Base-by-base conservation (phyloP, 2,888 invertebrate species). In the Pinctada fucata region DNA sequence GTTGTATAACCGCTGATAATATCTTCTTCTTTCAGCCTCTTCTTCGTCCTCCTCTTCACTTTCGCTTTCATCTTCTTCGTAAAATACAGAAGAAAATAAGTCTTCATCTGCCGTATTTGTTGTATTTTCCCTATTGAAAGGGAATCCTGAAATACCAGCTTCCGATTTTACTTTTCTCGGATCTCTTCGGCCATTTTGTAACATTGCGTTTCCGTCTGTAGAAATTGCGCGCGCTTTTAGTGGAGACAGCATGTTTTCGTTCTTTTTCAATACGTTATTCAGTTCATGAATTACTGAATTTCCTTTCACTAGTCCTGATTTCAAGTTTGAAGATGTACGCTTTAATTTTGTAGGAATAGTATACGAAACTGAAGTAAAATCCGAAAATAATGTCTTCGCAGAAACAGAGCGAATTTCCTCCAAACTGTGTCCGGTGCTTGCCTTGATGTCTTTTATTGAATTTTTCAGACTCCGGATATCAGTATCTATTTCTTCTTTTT, bases 161-260 rank as follows among this genome's bases (percentile, higher is more conserved):
- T 76, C 73, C 49, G 79, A 79, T 58, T 76, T 79, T 3, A 72
- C 51, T 63, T 76, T 67, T 16, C 79, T 71, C 49, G 66, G 10
- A 6, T 58, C 58, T 10, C 13, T 13, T 58, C 58, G 58, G 13
- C 58, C 58, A 31, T 31, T 31, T 31, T 31, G 31, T 31, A 31
- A 31, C 31, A 31, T 31, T 10, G 13, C 13, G 6, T 58, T 13
- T 58, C 58, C 58, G 13, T 13, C 58, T 10, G 58, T 13, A 13
- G 58, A 10, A 6, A 58, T 6, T 10, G 58, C 58, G 6, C 58
- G 58, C 13, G 6, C 8, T 58, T 58, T 58, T 6, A 58, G 6
- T 10, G 58, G 13, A 13, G 58, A 58, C 6, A 58, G 6, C 6
- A 6, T 58, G 6, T 13, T 58, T 10, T 58, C 13, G 6, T 58